Evolutionary conservation across 1,140 invertebrate species (phyloP), one percentile per base, ranked within the genome.

Genomic region (Leptoteleia sp.): DNA sequence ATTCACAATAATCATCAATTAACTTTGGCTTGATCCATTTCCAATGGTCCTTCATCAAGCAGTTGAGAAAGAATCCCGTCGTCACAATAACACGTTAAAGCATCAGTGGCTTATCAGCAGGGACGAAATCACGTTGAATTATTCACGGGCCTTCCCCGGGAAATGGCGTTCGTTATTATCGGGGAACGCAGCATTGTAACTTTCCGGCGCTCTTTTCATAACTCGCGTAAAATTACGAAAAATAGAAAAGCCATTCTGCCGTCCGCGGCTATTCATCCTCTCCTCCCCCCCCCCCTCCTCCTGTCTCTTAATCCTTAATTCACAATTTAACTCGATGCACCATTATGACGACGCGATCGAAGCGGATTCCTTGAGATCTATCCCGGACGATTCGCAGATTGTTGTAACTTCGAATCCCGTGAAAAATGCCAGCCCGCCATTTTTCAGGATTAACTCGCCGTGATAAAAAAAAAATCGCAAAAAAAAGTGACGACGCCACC

Each of bases 361-460:
- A 68, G 27, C 8, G 43, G 35, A 42, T 42, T 42, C 52, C n/a
- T n/a, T n/a, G n/a, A n/a, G n/a, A n/a, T n/a, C n/a, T n/a, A 35
- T 25, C 29, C 15, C 9, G 29, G 27, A 50, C 55, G 54, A 52
- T 71, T 43, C 72, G 72, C 77, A 83, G 78, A 83, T 83, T 82
- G 81, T 65, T 45, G 33, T 42, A 40, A 79, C 77, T 82, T 84
- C 42, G 81, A 79, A 86, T 84, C 76, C 75, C 15, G 50, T 84
- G 82, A 87, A 83, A 87, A 86, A 87, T 82, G 79, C 68, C 50
- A n/a, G 19, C 8, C 8, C 17, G 40, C 72, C 76, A 87, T 88
- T 87, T 83, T 85, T 87, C 83, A 82, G 75, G 84, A 87, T 87
- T 86, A 87, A 67, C 78, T 27, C 4, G 12, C 31, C 11, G n/a